Conservation (phyloP, 2,888 invertebrate genomes). For the Endomychus coccineus region DNA sequence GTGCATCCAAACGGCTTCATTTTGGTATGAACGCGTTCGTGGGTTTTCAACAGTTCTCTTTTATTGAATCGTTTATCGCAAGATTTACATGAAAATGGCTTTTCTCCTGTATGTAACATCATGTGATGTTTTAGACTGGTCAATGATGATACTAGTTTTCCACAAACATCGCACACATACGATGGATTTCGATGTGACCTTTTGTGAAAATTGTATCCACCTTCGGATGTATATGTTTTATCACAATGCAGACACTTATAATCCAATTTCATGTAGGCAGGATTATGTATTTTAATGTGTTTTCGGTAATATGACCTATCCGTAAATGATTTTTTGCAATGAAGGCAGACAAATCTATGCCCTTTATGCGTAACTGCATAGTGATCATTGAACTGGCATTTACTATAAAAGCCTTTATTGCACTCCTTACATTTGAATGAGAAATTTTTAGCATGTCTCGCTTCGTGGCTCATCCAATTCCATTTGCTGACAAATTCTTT, state of each 20-base stretch:
- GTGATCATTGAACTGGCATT: conserved; percentile 13
- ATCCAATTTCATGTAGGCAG: conserved; percentile 1
- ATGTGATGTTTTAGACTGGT: conserved; percentile 12
- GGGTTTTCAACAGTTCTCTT: conserved; percentile 30
- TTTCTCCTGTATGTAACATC: conserved; percentile 15
- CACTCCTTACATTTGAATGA: conserved; percentile 42
- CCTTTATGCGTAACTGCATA: conserved; percentile 11
- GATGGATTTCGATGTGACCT: conserved; percentile 9
- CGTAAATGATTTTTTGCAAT: background rate
- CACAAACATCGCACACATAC: conserved; percentile 31
- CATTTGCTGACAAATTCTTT: conserved; percentile 36
- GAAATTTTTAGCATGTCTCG: conserved; percentile 49
- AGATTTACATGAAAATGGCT: conserved; percentile 39
- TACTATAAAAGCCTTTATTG: conserved; percentile 22
- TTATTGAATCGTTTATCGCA: conserved; percentile 30
- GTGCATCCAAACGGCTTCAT: conserved; percentile 33
- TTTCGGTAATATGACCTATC: background rate
- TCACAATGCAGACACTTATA: conserved; percentile 22
- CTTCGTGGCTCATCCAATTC: conserved; percentile 44
- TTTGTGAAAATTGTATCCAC: conserved; percentile 8
- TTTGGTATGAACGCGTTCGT: conserved; percentile 28
- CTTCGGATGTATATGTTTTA: conserved; percentile 25
- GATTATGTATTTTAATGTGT: background rate
- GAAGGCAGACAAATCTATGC: background rate
- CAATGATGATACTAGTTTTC: conserved; percentile 10